These are phyloP conservation scores for Cydia splendana DNA, from an alignment of 1,140 invertebrate species.

Conservation along the genomic window DNA sequence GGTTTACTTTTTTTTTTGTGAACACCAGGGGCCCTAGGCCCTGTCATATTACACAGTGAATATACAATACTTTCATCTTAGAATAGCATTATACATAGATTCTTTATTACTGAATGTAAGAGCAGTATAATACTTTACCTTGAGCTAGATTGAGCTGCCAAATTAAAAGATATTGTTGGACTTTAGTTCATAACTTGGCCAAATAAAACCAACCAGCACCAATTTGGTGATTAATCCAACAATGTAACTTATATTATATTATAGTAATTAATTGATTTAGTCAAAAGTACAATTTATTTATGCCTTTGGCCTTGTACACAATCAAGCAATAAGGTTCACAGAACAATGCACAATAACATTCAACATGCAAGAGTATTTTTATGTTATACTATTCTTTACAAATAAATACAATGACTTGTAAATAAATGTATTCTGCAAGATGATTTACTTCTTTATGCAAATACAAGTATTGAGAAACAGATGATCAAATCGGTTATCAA, in stretches of 20 bases:
- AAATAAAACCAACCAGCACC: not conserved
- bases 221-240: not conserved
- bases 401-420: not conserved
- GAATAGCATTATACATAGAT: not conserved
- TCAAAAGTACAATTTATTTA: not conserved
- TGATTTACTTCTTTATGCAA: not conserved
- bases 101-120: not conserved
- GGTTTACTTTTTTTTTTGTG: no score
- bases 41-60: not conserved
- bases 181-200: not conserved
- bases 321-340: not conserved
- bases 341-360: not conserved
- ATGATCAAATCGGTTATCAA: not conserved
- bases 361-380: not conserved
- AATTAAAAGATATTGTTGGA: not conserved
- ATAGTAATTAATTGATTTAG: not conserved
- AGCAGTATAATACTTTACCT: constrained; percentile 7
- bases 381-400: not conserved
- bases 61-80: not conserved
- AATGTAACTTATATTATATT: not conserved
- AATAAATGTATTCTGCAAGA: not conserved
- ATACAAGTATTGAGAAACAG: not conserved
- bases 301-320: not conserved
- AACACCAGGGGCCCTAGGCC: no score
- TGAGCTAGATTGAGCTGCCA: constrained; percentile 26